A percentile compares a stretch with the other conserved stretches of the same genome.
Conservation (phyloP, 2,113 vertebrate genomes). For the Sminthopsis crassicaudata region DNA sequence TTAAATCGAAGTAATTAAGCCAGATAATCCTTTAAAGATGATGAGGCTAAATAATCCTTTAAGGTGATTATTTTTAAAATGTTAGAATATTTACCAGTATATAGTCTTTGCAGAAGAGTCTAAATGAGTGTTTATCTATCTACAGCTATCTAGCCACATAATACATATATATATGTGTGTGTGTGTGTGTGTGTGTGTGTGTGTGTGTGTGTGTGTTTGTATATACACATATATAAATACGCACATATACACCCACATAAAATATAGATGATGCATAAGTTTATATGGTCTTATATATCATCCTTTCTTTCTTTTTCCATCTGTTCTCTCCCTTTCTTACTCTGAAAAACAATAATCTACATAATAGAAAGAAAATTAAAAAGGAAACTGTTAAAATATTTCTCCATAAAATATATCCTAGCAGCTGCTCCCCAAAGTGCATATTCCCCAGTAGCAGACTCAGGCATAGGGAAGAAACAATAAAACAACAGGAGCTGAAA, state of each 20-base stretch:
- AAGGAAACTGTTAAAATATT: conserved; percentile 55
- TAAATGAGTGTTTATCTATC: background rate
- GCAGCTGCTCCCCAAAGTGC: conserved; percentile 61
- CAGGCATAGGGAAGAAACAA: conserved; percentile 51
- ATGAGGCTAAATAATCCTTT: conserved; percentile 17
- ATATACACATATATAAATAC: background rate
- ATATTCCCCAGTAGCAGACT: conserved; percentile 45
- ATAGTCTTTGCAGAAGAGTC: conserved; percentile 13
- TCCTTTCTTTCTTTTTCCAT: conserved; percentile 14
- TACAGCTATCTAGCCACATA: no score
- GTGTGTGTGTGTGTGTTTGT: background rate
- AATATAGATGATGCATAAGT: background rate
- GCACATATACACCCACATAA: background rate
- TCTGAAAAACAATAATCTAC: conserved; percentile 55
- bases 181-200: background rate
- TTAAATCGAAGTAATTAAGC: conserved; percentile 2
- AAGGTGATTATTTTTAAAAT: background rate
- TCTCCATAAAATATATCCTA: conserved; percentile 54
- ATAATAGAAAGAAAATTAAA: conserved; percentile 60
- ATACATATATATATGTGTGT: background rate
- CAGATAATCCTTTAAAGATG: conserved; percentile 34
- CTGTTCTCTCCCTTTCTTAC: conserved; percentile 68
- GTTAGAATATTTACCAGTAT: conserved; percentile 17
- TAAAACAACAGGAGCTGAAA: conserved; percentile 65
- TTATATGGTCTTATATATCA: background rate